Evolutionary conservation across 1,140 invertebrate genomes (phyloP).

Genomic region (Drosophila lowei): DNA sequence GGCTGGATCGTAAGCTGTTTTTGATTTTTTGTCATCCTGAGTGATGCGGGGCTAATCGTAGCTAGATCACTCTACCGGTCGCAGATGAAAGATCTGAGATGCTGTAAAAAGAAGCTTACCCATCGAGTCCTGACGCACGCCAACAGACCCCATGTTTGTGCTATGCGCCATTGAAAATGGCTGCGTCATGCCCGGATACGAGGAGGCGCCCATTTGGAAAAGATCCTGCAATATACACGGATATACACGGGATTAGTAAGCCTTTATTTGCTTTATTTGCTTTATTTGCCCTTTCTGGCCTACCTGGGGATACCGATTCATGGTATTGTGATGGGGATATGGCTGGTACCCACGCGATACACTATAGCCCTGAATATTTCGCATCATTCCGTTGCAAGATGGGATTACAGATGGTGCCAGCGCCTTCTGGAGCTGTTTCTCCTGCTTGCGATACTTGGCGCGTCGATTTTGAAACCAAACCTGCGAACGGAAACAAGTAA

Average conservation of each 20-base stretch:
- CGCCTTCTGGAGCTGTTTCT: constrained; percentile 98
- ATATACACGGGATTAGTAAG: neutral
- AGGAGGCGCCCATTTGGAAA: constrained; percentile 93
- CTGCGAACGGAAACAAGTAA: constrained; percentile 36
- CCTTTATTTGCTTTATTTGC: no score
- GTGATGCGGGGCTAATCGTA: no score
- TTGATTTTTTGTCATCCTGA: no score
- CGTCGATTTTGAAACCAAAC: constrained; percentile 97
- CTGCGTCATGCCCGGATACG: constrained; percentile 96
- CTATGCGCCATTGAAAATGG: constrained; percentile 97
- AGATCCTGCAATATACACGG: constrained; percentile 80
- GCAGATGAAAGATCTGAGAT: neutral
- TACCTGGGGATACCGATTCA: constrained; percentile 97
- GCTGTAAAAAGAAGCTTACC: constrained; percentile 85
- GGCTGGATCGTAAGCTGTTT: no score
- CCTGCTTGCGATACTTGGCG: constrained; percentile 98
- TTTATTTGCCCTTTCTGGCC: neutral
- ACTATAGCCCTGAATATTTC: constrained; percentile 97
- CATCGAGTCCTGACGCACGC: constrained; percentile 95
- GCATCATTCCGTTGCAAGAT: constrained; percentile 97
- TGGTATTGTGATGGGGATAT: constrained; percentile 95
- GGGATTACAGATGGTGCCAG: constrained; percentile 94
- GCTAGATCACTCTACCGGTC: no score
- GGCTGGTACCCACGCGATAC: constrained; percentile 93
- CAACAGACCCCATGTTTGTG: constrained; percentile 94